Percentiles rank a stretch among this genome's conserved stretches.
Evolutionary conservation across 2,113 vertebrate genomes (phyloP).

Genomic region (Xyrauchen texanus): DNA sequence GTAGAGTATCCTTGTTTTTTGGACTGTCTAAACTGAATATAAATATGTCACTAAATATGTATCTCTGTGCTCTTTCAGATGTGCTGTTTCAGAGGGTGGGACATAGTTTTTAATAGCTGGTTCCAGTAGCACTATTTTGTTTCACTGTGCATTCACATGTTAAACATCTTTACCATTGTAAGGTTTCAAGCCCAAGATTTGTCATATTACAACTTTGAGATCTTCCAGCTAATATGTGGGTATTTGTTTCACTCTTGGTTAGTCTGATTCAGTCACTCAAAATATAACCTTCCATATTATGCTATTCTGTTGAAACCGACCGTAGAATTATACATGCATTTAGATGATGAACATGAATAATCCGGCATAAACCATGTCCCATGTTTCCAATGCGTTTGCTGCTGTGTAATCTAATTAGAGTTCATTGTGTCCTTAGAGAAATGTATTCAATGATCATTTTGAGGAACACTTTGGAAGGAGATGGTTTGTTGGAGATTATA

Average conservation of each 20-base stretch:
- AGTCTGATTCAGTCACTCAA: constrained; percentile 61
- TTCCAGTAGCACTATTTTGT: not conserved
- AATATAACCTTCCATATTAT: constrained; percentile 37
- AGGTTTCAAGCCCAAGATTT: not conserved
- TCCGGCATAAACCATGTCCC: constrained; percentile 3
- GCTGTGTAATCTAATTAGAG: too few relatives aligned
- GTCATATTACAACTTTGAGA: too few relatives aligned
- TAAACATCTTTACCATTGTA: not conserved
- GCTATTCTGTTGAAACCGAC: constrained; percentile 1
- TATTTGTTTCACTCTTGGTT: constrained; percentile 51
- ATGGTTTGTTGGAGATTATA: not conserved
- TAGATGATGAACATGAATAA: not conserved
- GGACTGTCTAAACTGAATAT: not conserved
- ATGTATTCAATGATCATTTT: too few relatives aligned
- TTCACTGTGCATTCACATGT: not conserved
- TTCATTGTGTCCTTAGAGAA: too few relatives aligned
- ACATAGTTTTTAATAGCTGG: not conserved
- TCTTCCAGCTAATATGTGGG: too few relatives aligned
- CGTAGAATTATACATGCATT: not conserved
- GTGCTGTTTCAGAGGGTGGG: not conserved
- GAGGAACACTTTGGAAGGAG: too few relatives aligned
- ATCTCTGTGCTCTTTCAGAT: not conserved
- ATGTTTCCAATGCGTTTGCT: not conserved
- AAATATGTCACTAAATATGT: too few relatives aligned
- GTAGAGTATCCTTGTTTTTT: constrained; percentile 2